These are phyloP conservation scores for Cossypha dichroa DNA, from an alignment of 2,797 vertebrate genomes.

Conservation along the genomic window DNA sequence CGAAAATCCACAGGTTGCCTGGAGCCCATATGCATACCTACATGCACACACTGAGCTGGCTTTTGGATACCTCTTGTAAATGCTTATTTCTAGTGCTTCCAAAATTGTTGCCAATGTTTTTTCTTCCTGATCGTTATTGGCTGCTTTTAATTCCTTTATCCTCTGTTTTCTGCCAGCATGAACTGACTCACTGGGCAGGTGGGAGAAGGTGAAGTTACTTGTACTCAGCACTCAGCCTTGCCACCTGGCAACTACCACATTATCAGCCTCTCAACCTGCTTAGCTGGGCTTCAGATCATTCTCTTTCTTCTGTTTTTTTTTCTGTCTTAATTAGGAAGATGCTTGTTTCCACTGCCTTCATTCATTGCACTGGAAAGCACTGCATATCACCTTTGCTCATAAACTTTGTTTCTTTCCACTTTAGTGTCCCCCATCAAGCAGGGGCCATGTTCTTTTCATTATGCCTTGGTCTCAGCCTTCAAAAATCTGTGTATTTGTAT, in stretches of 20 bases:
- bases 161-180: not conserved
- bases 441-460: not conserved
- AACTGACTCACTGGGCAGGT: not conserved
- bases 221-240: not conserved
- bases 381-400: not conserved
- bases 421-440: not conserved
- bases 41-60: not conserved
- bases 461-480: not conserved
- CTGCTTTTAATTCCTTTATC: not conserved
- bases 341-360: not conserved
- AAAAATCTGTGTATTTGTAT: slow-evolving; percentile 24
- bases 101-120: not conserved
- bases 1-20: not conserved
- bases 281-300: not conserved
- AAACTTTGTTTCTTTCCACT: not conserved
- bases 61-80: not conserved
- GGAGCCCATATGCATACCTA: not conserved
- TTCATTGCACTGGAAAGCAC: not conserved
- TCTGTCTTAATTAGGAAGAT: not conserved
- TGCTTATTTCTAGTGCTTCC: not conserved
- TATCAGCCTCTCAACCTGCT: not conserved
- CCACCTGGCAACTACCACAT: not conserved
- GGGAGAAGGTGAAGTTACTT: not conserved
- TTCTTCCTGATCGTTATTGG: rapidly evolving
- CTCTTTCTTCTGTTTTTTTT: not conserved